Evolutionary conservation across 2,888 invertebrate species (phyloP).

Genomic region (Lysandra coridon): DNA sequence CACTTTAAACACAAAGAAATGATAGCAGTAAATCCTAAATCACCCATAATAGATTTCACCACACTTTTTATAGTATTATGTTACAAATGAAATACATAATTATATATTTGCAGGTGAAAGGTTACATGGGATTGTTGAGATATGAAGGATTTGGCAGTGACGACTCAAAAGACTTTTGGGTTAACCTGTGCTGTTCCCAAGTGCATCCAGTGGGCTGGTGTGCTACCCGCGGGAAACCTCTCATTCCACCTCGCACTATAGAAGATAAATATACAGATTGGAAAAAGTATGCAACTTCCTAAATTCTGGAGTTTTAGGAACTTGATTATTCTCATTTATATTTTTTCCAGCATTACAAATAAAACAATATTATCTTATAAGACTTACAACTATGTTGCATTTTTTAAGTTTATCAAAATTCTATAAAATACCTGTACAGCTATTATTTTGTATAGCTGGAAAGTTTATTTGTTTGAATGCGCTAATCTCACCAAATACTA

Average conservation of each 20-base stretch:
- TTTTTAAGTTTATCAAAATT: no score
- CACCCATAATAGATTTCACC: no score
- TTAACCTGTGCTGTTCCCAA: conserved; percentile 94
- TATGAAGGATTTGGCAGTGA: conserved; percentile 97
- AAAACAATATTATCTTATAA: no score
- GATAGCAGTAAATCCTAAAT: no score
- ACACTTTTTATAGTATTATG: not conserved
- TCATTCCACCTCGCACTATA: conserved; percentile 96
- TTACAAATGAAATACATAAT: not conserved
- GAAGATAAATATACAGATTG: conserved; percentile 96
- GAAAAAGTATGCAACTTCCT: conserved; percentile 84
- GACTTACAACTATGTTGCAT: no score
- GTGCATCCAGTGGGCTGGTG: conserved; percentile 99
- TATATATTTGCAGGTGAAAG: conserved; percentile 82
- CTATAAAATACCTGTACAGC: no score
- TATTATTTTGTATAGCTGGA: no score
- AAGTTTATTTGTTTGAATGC: no score
- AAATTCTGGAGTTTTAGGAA: not conserved
- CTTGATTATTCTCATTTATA: not conserved
- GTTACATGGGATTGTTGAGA: conserved; percentile 89
- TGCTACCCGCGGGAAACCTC: conserved; percentile 95
- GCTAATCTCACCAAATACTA: no score
- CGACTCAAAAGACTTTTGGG: conserved; percentile 96
- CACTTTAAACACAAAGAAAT: no score
- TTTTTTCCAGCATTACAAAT: no score